Evolutionary conservation across 2,113 vertebrate genomes (phyloP), one percentile per base, ranked within the genome.

Genomic region (Heteronetta atricapilla): DNA sequence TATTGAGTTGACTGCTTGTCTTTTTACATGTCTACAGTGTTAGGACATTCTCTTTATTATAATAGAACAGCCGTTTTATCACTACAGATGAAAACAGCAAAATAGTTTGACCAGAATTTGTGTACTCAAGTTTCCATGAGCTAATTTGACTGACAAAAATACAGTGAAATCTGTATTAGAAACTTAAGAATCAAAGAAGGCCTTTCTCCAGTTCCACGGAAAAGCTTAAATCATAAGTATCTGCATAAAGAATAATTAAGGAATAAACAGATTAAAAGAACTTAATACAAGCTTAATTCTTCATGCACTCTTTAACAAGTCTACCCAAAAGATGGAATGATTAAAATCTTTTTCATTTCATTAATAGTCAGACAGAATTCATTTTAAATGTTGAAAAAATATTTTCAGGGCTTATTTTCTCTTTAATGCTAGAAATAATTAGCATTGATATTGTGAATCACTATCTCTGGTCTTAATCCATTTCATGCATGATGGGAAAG

Each of bases 241-340:
- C 77, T 64, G 10, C 55, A 78, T 92, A 84, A 50, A 70, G 52
- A 94, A 70, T 44, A 73, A 78, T 72, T 94, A 93, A 80, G 72
- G 50, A 93, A 80, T 88, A 88, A 85, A 79, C 2, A 93, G 38
- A 94, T 90, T 92, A 68, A 72, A 85, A 85, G 5, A 92, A 94
- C 64, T 88, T 83, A 88, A 38, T 60, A 80, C 44, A 48, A 90
- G 74, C 36, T 67, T 90, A 87, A 68, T 75, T 82, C 81, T 92
- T 67, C 38, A 81, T 0, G 0, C 56, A 48, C 67, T 62, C 64
- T 86, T 92, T 82, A 95, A 63, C n/a, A 63, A 70, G 34, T 33
- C 31, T 78, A 34, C 75, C 29, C 33, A 69, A 70, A 10, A 75
- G 17, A 89, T 23, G 28, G 29, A 89, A 95, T 46, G 14, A 93